Evolutionary conservation across 2,888 invertebrate species (phyloP).

Genomic region (Scaptomyza flava): DNA sequence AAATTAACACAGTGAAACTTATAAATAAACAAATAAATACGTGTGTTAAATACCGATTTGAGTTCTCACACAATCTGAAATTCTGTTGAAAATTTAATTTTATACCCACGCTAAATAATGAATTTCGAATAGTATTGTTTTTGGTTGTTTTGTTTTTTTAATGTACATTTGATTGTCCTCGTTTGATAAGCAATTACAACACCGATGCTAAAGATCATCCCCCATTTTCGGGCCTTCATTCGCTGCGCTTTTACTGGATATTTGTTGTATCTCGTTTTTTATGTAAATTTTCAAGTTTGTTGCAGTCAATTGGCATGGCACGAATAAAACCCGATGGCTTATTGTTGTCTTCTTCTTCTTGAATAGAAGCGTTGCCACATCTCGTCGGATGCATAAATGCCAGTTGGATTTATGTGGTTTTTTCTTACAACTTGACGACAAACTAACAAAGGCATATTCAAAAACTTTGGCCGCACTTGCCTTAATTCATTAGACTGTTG

Average conservation of each 20-base stretch:
- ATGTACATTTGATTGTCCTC: constrained; percentile 5
- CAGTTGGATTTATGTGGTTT: not conserved
- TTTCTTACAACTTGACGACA: constrained; percentile 1
- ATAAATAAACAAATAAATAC: constrained; percentile 32
- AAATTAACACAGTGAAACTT: constrained; percentile 2
- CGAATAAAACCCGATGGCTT: not conserved
- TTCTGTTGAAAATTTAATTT: not conserved
- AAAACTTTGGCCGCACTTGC: constrained; percentile 15
- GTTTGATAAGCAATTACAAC: constrained; percentile 53
- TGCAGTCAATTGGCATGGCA: constrained; percentile 8
- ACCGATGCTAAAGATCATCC: constrained; percentile 1
- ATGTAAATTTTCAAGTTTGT: constrained; percentile 17
- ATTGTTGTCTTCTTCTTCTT: constrained; percentile 2
- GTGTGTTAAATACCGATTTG: constrained; percentile 26
- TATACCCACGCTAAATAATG: not conserved
- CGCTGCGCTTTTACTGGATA: constrained; percentile 1
- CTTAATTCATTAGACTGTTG: constrained; percentile 13
- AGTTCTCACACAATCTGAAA: not conserved
- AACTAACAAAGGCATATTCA: constrained; percentile 5
- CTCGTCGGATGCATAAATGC: not conserved
- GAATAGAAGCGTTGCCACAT: constrained; percentile 1
- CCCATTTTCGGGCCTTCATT: constrained; percentile 15
- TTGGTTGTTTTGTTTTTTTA: too few species aligned
- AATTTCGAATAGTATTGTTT: not conserved
- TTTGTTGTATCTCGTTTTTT: constrained; percentile 13